Percentiles rank a stretch among this genome's conserved stretches.
Conservation (phyloP, 2,888 invertebrate species). For the Deroplatys truncata region DNA sequence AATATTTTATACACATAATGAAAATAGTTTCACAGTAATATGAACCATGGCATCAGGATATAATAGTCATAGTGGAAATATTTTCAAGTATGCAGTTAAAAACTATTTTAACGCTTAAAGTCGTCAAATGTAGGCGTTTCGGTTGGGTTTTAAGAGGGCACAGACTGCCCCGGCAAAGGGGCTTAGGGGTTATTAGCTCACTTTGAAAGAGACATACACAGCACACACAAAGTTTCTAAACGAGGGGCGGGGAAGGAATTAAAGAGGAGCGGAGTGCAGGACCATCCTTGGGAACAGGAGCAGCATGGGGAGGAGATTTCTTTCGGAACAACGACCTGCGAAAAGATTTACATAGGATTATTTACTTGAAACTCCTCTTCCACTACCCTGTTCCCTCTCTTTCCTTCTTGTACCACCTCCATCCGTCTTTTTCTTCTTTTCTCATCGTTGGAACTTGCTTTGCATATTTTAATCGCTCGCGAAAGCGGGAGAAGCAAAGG, state of each 20-base stretch:
- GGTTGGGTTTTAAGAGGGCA: background rate
- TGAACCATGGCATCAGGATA: too few species aligned
- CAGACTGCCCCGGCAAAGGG: background rate
- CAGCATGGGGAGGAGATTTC: background rate
- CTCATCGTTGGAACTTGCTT: background rate
- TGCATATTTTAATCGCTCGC: constrained; percentile 7
- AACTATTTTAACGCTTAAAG: background rate
- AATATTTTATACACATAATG: too few species aligned
- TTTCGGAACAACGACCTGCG: background rate
- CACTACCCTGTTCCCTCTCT: background rate
- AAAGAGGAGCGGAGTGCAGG: background rate
- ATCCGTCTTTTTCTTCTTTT: background rate
- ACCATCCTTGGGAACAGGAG: background rate
- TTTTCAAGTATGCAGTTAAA: too few species aligned
- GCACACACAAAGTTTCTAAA: constrained; percentile 16
- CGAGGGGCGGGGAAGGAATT: constrained; percentile 12
- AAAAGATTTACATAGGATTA: constrained; percentile 30
- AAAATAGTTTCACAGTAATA: too few species aligned
- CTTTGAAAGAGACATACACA: background rate
- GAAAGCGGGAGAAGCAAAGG: background rate
- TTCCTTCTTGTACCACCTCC: background rate
- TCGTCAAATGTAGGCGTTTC: background rate
- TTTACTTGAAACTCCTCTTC: constrained; percentile 18
- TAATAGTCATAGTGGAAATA: too few species aligned
- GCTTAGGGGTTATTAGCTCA: background rate